Base-by-base conservation (phyloP, 1,140 invertebrate species). In the Polypedilum pembai region DNA sequence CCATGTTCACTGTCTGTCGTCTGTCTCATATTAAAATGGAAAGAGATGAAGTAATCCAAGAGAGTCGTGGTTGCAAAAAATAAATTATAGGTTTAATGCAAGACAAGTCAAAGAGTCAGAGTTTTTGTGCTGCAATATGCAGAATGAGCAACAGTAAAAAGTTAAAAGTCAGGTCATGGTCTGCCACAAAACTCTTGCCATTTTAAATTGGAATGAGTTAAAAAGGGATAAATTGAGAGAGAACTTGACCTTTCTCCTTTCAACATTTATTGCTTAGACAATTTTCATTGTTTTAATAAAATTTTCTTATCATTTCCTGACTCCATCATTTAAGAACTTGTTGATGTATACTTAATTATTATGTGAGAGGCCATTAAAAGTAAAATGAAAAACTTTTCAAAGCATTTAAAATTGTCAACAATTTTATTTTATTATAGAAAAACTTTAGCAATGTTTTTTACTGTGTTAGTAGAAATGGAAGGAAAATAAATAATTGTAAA, bases 311-410 rank as follows among this genome's bases (percentile, higher is more conserved):
- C 24, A 33, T 33, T 33, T 33, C 5, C 24, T 33, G 24, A 33
- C 45, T n/a, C 15, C 45, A 56, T 56, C 45, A 56, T 12, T 56
- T 56, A 56, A 56, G 20, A 18, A 69, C 65, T 69, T 69, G 65
- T 69, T 69, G 65, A 69, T 69, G 20, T 20, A 18, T 10, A 7
- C 20, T 69, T 69, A 69, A 69, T 69, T 69, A 69, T 69, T 69
- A 33, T 33, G 2, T 33, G 5, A 33, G 24, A 33, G 24, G 2
- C 24, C 24, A 33, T 33, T 33, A 33, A 33, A 33, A 33, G n/a
- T 33, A 33, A 33, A 33, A 33, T 33, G 24, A 33, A 33, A 33
- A 33, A 33, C 24, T 33, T 33, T 33, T 33, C 5, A n/a, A n/a
- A n/a, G n/a, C n/a, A n/a, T 33, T 33, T 33, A 5, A 33, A 33